Percentiles rank a stretch among this genome's conserved stretches.
Evolutionary conservation across 1,140 invertebrate genomes (phyloP).

Genomic region (Nomia melanderi): DNA sequence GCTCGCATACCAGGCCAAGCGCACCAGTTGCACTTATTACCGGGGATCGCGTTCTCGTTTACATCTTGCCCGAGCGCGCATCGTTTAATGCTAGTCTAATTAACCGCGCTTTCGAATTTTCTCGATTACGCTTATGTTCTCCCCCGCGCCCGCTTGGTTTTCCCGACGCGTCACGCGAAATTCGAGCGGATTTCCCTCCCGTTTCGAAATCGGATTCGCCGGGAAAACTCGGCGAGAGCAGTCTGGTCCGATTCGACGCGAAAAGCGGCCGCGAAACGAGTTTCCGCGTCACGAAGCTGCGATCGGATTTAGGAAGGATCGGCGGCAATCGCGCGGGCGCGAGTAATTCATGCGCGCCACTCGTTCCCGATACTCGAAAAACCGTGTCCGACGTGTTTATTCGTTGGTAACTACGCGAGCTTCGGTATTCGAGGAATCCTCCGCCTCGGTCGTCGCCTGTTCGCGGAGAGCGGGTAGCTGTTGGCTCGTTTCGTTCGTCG

Average conservation of each 20-base stretch:
- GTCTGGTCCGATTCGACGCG: background rate
- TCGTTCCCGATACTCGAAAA: constrained; percentile 38
- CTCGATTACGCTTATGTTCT: constrained; percentile 36
- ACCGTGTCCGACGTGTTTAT: constrained; percentile 28
- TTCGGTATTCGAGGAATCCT: background rate
- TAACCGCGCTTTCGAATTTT: constrained; percentile 60
- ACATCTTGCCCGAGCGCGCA: constrained; percentile 44
- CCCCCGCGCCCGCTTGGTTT: background rate
- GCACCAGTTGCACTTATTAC: constrained; percentile 62
- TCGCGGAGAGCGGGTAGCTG: background rate
- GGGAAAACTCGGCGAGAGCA: background rate
- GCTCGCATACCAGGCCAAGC: constrained; percentile 52
- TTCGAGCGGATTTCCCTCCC: background rate
- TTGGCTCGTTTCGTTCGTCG: too few relatives aligned
- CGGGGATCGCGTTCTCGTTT: constrained; percentile 64
- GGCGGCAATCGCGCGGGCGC: too few relatives aligned
- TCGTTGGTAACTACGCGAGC: background rate
- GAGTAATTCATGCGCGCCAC: constrained; percentile 8
- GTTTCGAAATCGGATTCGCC: background rate
- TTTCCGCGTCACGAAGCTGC: background rate
- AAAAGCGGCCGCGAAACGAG: background rate
- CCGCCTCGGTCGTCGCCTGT: background rate
- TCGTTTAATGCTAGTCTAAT: constrained; percentile 41
- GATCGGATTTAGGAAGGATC: too few relatives aligned
- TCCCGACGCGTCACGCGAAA: background rate